Evolutionary conservation across 2,888 invertebrate genomes (phyloP), one percentile per base, ranked within the genome.

Genomic region (Onchidella celtica): DNA sequence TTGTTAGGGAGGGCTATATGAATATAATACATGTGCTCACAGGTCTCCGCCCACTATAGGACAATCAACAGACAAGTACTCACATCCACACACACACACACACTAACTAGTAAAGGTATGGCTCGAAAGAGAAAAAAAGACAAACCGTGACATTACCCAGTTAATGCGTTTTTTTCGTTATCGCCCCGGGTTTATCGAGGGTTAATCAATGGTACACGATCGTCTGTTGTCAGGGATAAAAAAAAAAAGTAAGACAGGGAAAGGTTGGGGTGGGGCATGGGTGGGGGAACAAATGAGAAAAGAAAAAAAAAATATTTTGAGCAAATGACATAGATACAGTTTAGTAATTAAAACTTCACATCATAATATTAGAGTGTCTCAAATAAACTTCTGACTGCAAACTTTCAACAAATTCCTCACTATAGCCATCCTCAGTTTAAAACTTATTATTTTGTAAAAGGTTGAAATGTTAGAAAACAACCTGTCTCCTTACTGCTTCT

Each of bases 131-230:
- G 36, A 69, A n/a, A 61, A 36, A 70, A 24, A 70, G 29, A 32
- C 47, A 70, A 70, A 70, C 65, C 24, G 32, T 1, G 59, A n/a
- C 32, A 63, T 70, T 79, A 79, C 70, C 63, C 24, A 79, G 17
- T 40, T 21, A 70, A 27, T 70, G 40, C 38, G 3, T 61, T 38
- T 57, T 73, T 36, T 47, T 61, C 70, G 36, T 27, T n/a, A 66
- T 32, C 65, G 11, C 29, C 21, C 17, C 40, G 38, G 21, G 27
- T 40, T 34, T 27, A 38, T 32, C n/a, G n/a, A n/a, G n/a, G 3
- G 66, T 47, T 77, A 77, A 77, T 68, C 70, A 79, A 79, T 70
- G 40, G 69, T 68, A 79, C 78, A 79, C 17, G 78, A 70, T 14
- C 78, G 78, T 57, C 78, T 79, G 78, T 69, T 24, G n/a, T n/a